Evolutionary conservation across 2,888 invertebrate genomes (phyloP), one percentile per base, ranked within the genome.

Genomic region (Helicoverpa assulta): DNA sequence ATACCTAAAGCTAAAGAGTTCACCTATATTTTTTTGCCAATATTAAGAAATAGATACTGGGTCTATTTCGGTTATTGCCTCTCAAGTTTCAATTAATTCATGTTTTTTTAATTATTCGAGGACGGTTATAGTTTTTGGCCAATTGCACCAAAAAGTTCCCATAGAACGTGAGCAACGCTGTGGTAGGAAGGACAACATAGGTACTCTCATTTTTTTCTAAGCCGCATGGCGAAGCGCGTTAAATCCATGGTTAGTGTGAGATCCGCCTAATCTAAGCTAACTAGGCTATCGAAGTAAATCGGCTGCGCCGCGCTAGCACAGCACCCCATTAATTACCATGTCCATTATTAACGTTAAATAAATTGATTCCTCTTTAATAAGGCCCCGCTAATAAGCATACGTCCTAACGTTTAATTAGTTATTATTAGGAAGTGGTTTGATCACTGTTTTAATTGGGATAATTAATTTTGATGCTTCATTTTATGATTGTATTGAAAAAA

Each of bases 311-410:
- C 84, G 74, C 84, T 85, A 80, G 85, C 80, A 83, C 87, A 88
- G 91, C 93, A 92, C 93, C 90, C 89, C 91, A 92, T 94, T 93
- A 92, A 93, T 93, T 92, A 92, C 86, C 69, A 74, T 78, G 86
- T 86, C 88, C 88, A 90, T 91, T 92, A 91, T 91, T 87, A 88
- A 86, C 85, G 83, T 80, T 79, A 88, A 88, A 91, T 91, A 90
- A 90, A 92, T 91, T 87, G 89, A 86, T 87, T 88, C 83, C 84
- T 84, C 86, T 88, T 83, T 86, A 89, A 89, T 87, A 86, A 85
- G 82, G 79, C 53, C 26, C 33, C 73, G 58, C 68, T 82, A 79
- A 76, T 85, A 76, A 77, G 80, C 73, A 29, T 70, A 77, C 73
- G 77, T 76, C 70, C 66, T 57, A 58, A 58, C 29, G 40, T 71